Evolutionary conservation across 2,113 vertebrate genomes (phyloP), one percentile per base, ranked within the genome.

Genomic region (Riparia riparia): DNA sequence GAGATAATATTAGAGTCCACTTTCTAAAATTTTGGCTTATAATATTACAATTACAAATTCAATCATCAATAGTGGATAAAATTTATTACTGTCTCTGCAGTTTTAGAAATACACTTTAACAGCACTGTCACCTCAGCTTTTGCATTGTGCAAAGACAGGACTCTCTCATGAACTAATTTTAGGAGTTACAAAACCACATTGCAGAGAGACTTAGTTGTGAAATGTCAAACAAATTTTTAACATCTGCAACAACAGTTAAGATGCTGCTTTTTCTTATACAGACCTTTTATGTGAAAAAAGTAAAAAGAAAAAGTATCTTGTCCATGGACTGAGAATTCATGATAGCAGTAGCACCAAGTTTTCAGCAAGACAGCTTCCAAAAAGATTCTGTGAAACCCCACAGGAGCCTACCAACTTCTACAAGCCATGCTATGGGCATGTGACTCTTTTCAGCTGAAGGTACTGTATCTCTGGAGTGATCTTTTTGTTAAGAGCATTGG

Each of bases 401-500:
- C 64, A 95, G 97, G 96, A 97, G 92, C 31, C 93, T 91, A 94
- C 78, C 90, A 97, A 95, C 93, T 95, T 96, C 82, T 86, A 92
- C 95, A 96, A 90, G 78, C 79, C 86, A 94, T 87, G 95, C 95
- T 41, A 93, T 68, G 39, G 95, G 96, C 94, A 96, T 90, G 96
- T 95, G 91, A 96, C 76, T 96, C 90, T 95, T 98, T 93, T 95
- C 92, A 96, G 95, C 93, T 97, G 91, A 98, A 97, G 96, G 91
- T 89, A 91, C 73, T 90, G 4, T 96, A 96, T 95, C 95, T 97
- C 97, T 96, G 82, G 96, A 96, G 97, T 94, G 94, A 98, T 98
- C 97, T 98, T 98, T 98, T 98, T 96, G 97, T 97, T 96, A 98
- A 94, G 93, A 97, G 88, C 86, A 95, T 69, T 95, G 95, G 96